Percentiles rank a stretch among this genome's conserved stretches.
phyloP scores from a whole-genome alignment of 2,797 vertebrate genomes.

The Gadopsis bispinosus region DNA sequence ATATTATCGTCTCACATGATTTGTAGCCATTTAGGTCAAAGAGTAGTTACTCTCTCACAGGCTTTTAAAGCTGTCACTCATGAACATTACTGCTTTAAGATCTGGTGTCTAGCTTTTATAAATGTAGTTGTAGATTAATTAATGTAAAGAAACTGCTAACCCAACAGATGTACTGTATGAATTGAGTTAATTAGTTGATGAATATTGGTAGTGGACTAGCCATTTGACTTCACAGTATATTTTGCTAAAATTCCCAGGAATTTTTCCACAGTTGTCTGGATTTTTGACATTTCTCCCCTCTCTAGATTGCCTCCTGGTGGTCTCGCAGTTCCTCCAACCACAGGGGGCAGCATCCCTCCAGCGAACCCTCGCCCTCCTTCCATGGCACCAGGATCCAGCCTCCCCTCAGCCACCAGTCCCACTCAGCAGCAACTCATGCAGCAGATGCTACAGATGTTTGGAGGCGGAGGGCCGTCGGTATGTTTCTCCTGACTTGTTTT shows the following conservation, averaged over 20 bases:
- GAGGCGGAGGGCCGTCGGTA: slow-evolving; percentile 88
- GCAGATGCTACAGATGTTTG: slow-evolving; percentile 93
- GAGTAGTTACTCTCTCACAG: too few relatives aligned
- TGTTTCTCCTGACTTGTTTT: neutral
- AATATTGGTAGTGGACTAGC: neutral
- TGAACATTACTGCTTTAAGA: too few relatives aligned
- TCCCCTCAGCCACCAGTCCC: slow-evolving; percentile 74
- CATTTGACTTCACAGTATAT: neutral
- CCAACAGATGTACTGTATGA: neutral
- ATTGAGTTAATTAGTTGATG: neutral
- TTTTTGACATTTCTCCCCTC: neutral
- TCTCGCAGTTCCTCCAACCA: slow-evolving; percentile 71
- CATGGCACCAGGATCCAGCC: slow-evolving; percentile 80
- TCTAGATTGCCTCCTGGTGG: slow-evolving; percentile 85
- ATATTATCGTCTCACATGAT: too few relatives aligned
- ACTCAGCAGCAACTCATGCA: slow-evolving; percentile 91
- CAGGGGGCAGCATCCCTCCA: slow-evolving; percentile 69
- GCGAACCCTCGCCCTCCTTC: slow-evolving; percentile 73
- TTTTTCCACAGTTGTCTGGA: neutral
- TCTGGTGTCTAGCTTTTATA: neutral
- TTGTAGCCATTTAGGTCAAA: too few relatives aligned
- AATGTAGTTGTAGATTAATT: neutral
- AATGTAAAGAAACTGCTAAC: neutral
- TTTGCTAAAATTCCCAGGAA: neutral
- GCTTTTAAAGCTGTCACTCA: neutral